Percentiles rank a stretch among this genome's conserved stretches.
Evolutionary conservation across 2,888 invertebrate species (phyloP).

Genomic region (Agrotis clavis): DNA sequence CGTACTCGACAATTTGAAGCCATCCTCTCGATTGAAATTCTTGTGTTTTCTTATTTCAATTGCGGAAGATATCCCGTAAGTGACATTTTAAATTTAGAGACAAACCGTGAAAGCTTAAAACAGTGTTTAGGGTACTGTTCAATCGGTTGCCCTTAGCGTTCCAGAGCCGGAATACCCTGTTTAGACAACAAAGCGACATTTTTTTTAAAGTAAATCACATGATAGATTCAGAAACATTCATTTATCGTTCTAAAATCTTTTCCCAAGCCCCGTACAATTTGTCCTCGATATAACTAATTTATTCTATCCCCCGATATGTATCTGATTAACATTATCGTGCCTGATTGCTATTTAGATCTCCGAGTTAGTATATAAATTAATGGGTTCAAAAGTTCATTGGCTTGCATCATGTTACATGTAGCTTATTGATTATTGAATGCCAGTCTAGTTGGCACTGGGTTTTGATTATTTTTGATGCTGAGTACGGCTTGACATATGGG

Average conservation of each 20-base stretch:
- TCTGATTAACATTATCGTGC: constrained; percentile 42
- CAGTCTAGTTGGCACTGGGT: not conserved
- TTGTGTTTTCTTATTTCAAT: too few relatives aligned
- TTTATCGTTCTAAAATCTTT: not conserved
- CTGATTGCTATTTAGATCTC: constrained; percentile 41
- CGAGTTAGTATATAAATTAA: constrained; percentile 10
- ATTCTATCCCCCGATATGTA: not conserved
- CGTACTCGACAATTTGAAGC: too few relatives aligned
- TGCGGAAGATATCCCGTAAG: too few relatives aligned
- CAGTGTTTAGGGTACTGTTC: too few relatives aligned
- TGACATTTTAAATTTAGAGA: too few relatives aligned
- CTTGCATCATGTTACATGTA: not conserved
- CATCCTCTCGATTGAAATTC: too few relatives aligned
- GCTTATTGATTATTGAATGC: constrained; percentile 1
- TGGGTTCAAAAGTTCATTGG: constrained; percentile 19
- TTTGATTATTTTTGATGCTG: not conserved
- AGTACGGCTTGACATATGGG: too few relatives aligned
- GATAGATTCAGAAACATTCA: too few relatives aligned
- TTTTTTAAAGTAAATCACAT: not conserved
- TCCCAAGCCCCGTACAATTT: not conserved
- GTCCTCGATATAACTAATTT: constrained; percentile 6
- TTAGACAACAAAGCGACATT: too few relatives aligned
- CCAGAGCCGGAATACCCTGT: too few relatives aligned
- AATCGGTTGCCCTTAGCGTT: too few relatives aligned
- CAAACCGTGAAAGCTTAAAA: too few relatives aligned